These are phyloP conservation scores for Acipenser transmontanus DNA, from an alignment of 2,797 vertebrate genomes.

Conservation along the genomic window DNA sequence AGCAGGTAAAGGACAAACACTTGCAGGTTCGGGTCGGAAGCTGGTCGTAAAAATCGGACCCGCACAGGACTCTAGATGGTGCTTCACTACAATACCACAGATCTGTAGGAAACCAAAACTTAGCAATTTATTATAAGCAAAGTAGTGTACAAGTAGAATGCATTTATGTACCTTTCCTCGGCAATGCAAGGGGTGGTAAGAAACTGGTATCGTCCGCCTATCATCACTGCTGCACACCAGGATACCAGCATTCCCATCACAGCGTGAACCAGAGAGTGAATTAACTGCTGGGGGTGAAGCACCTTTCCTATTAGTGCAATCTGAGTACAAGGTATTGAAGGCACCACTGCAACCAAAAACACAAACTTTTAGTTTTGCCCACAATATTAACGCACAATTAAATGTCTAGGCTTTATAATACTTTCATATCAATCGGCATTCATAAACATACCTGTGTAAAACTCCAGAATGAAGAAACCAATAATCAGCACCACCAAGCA, in stretches of 20 bases:
- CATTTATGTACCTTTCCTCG: slow-evolving; percentile 61
- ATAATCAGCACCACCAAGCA: slow-evolving; percentile 69
- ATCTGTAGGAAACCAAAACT: too few species aligned
- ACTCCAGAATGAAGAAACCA: slow-evolving; percentile 78
- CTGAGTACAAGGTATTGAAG: slow-evolving; percentile 82
- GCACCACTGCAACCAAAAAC: slow-evolving; percentile 68
- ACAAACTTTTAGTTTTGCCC: neutral
- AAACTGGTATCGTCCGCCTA: slow-evolving; percentile 69
- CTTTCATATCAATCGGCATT: too few species aligned
- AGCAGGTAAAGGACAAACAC: too few species aligned
- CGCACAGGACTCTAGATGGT: too few species aligned
- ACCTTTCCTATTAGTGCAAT: slow-evolving; percentile 81
- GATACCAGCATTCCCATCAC: slow-evolving; percentile 77
- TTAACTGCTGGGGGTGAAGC: slow-evolving; percentile 78
- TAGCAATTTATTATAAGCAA: too few species aligned
- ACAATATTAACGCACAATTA: neutral
- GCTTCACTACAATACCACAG: too few species aligned
- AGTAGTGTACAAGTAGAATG: too few species aligned
- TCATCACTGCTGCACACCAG: slow-evolving; percentile 79
- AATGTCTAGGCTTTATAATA: neutral
- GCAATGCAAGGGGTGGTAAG: slow-evolving; percentile 58
- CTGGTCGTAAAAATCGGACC: too few species aligned
- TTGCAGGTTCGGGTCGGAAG: too few species aligned
- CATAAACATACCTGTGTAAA: slow-evolving; percentile 74
- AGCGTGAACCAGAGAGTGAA: slow-evolving; percentile 72